Conservation (phyloP, 2,113 vertebrate genomes). For the Ranitomeya variabilis region DNA sequence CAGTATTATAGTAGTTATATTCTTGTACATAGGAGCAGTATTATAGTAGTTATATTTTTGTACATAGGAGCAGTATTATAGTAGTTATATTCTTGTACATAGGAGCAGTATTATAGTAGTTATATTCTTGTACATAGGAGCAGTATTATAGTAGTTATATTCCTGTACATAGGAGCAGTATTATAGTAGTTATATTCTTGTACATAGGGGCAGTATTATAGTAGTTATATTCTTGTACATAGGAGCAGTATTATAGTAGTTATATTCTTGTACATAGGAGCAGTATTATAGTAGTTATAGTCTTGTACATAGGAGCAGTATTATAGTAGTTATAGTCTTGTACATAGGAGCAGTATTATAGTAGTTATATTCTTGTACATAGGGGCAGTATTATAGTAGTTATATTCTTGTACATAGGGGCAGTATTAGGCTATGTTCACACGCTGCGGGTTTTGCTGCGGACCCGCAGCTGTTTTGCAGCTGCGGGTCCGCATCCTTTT, state of each 20-base stretch:
- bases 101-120: neutral
- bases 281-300: neutral
- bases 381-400: neutral
- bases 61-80: neutral
- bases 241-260: neutral
- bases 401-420: neutral
- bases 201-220: neutral
- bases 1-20: neutral
- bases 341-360: neutral
- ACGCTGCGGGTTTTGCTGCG: too few relatives aligned
- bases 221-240: neutral
- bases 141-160: neutral
- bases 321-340: conserved; percentile 9
- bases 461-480: too few relatives aligned
- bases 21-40: neutral
- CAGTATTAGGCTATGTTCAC: too few relatives aligned
- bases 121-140: conserved; percentile 2
- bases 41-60: conserved; percentile 6
- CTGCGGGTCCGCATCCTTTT: too few relatives aligned
- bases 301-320: neutral
- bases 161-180: neutral
- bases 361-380: neutral
- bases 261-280: neutral
- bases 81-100: neutral
- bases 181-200: conserved; percentile 12